phyloP scores from a whole-genome alignment of 2,113 vertebrate genomes.

The Muntiacus muntjak region DNA sequence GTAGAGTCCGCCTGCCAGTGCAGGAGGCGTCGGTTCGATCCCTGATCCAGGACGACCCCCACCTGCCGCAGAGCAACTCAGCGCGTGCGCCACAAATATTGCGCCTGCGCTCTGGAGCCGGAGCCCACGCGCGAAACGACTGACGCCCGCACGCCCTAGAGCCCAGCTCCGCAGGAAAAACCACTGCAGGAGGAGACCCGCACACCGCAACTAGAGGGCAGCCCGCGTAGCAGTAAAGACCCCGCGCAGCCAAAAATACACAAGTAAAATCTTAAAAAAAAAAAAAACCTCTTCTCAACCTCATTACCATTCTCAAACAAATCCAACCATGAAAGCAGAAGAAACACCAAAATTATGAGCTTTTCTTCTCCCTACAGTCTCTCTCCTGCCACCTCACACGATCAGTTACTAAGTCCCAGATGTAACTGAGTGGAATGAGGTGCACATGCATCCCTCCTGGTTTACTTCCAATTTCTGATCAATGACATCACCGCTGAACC shows the following conservation, averaged over 20 bases:
- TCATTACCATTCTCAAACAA: neutral
- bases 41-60: neutral
- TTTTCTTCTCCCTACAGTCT: neutral
- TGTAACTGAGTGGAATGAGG: neutral
- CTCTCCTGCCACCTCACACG: neutral
- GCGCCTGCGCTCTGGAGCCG: neutral
- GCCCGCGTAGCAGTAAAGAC: neutral
- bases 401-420: neutral
- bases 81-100: accelerated
- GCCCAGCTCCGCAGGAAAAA: neutral
- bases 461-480: neutral
- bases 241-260: neutral
- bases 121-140: neutral
- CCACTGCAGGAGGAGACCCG: neutral
- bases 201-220: neutral
- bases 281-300: neutral
- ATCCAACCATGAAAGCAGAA: neutral
- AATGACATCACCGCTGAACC: neutral
- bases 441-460: neutral
- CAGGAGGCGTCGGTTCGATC: neutral
- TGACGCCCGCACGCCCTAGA: neutral
- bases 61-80: neutral
- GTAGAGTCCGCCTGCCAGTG: accelerated
- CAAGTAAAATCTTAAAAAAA: neutral
- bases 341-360: neutral